Evolutionary conservation across 2,797 vertebrate species (phyloP).

Genomic region (Graptemys geographica): DNA sequence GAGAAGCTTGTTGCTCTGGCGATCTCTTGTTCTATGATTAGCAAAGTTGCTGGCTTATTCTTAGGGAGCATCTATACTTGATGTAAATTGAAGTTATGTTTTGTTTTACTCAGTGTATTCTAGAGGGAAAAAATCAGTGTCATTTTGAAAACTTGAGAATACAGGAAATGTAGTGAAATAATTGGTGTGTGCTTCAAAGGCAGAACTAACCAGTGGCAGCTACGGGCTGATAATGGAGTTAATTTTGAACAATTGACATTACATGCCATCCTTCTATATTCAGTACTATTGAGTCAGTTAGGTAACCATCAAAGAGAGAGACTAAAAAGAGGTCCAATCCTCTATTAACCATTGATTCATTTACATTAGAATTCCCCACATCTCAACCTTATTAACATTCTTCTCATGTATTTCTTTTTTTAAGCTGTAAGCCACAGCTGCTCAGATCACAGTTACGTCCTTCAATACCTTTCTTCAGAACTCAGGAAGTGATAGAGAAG

Average conservation of each 20-base stretch:
- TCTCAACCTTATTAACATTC: constrained; percentile 58
- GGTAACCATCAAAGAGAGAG: constrained; percentile 53
- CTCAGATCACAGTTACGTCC: constrained; percentile 32
- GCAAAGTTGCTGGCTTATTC: not conserved
- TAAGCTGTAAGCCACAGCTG: constrained; percentile 59
- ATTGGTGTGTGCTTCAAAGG: not conserved
- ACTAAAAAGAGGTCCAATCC: constrained; percentile 5
- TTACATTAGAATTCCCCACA: constrained; percentile 52
- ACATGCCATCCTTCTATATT: not conserved
- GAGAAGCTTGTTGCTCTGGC: not conserved
- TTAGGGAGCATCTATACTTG: not conserved
- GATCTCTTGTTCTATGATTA: not conserved
- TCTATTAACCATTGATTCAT: constrained; percentile 48
- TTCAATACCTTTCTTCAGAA: constrained; percentile 36
- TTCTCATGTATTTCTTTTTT: constrained; percentile 35
- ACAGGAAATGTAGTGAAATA: not conserved
- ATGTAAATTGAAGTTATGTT: not conserved
- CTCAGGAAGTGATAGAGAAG: constrained; percentile 4
- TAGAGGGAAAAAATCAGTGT: not conserved
- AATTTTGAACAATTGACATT: not conserved
- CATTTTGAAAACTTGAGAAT: not conserved
- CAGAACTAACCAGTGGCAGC: constrained; percentile 21
- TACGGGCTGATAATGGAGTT: not conserved
- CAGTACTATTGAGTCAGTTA: constrained; percentile 16
- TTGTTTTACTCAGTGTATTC: too few relatives aligned